phyloP scores from a whole-genome alignment of 1,140 invertebrate genomes.

The Tribolium castaneum region DNA sequence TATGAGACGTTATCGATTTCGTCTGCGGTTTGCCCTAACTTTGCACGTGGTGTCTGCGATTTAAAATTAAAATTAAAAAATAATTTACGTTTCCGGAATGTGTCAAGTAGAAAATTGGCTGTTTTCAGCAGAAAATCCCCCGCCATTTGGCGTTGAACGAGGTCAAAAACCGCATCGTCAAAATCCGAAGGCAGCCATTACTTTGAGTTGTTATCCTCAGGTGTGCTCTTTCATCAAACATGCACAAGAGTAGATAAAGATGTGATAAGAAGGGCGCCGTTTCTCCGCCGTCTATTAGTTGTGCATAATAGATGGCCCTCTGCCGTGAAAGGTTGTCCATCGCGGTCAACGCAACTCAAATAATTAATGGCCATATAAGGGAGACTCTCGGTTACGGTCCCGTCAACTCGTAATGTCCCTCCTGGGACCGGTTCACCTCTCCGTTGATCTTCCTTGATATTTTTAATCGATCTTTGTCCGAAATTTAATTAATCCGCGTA shows the following conservation, averaged over 20 bases:
- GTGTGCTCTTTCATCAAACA: slow-evolving; percentile 35
- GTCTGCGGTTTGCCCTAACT: not conserved
- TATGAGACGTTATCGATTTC: not conserved
- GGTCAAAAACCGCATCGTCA: not conserved
- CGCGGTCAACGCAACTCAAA: slow-evolving; percentile 28
- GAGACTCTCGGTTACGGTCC: slow-evolving; percentile 30
- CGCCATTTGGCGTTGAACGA: not conserved
- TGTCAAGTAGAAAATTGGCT: not conserved
- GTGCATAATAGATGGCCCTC: slow-evolving; percentile 14
- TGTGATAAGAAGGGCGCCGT: slow-evolving; percentile 9
- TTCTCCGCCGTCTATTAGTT: slow-evolving; percentile 16
- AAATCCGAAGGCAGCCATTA: slow-evolving; percentile 15
- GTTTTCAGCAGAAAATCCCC: not conserved
- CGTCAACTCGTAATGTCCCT: slow-evolving; percentile 22
- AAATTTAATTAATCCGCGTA: slow-evolving; percentile 21
- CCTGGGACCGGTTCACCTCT: not conserved
- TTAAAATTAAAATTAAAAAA: not conserved
- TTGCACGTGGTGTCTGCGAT: not conserved
- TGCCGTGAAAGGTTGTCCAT: slow-evolving; percentile 23
- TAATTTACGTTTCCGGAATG: not conserved
- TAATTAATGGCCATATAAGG: slow-evolving; percentile 26
- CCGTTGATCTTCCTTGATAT: not conserved
- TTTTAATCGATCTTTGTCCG: slow-evolving; percentile 1
- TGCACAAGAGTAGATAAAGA: slow-evolving; percentile 34
- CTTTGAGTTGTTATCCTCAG: slow-evolving; percentile 33